phyloP scores from a whole-genome alignment of 2,888 invertebrate genomes.

The Andrena bucephala region DNA sequence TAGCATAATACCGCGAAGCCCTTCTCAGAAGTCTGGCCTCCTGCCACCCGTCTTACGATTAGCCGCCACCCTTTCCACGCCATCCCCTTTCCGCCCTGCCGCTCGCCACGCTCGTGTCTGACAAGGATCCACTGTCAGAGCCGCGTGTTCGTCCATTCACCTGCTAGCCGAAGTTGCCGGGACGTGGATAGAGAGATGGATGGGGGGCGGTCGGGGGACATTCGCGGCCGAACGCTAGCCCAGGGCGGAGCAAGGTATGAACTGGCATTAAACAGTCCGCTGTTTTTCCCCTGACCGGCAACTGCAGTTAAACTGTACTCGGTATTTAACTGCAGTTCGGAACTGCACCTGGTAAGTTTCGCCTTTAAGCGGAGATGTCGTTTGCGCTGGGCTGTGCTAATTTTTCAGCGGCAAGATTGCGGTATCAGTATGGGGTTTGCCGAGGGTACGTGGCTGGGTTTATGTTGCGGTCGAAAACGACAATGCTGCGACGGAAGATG shows the following conservation, averaged over 20 bases:
- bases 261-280: slow-evolving; percentile 36
- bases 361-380: background rate
- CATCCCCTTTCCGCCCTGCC: background rate
- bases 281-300: slow-evolving; percentile 32
- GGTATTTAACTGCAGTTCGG: slow-evolving; percentile 47
- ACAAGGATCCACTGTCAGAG: slow-evolving; percentile 42
- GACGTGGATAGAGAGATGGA: slow-evolving; percentile 38
- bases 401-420: slow-evolving; percentile 19
- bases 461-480: too few relatives aligned
- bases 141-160: slow-evolving; percentile 48
- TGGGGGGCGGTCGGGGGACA: slow-evolving; percentile 13
- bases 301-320: slow-evolving; percentile 39
- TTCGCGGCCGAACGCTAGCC: slow-evolving; percentile 17
- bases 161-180: slow-evolving; percentile 38
- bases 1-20: slow-evolving; percentile 83
- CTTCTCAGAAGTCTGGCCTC: slow-evolving; percentile 76
- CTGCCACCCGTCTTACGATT: slow-evolving; percentile 36
- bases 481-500: too few relatives aligned
- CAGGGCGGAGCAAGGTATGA: background rate
- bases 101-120: slow-evolving; percentile 44
- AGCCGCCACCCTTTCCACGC: slow-evolving; percentile 25
- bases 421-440: background rate
- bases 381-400: background rate
- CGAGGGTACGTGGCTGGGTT: too few relatives aligned
- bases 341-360: slow-evolving; percentile 24